Conservation (phyloP, 2,113 vertebrate species). For the Noctilio leporinus region DNA sequence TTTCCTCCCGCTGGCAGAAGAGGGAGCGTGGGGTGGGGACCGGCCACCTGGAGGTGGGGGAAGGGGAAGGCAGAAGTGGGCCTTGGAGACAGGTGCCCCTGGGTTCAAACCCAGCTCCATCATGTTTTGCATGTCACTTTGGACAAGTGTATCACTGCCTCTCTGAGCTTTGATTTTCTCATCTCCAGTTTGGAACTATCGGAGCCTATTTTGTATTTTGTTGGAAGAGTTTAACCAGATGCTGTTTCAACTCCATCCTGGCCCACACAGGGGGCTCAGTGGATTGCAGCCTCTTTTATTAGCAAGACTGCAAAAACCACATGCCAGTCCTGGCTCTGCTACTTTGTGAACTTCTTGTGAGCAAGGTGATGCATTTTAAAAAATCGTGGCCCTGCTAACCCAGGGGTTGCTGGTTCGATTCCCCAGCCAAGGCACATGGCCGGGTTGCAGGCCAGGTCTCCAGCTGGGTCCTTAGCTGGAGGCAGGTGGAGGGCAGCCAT, state of each 20-base stretch:
- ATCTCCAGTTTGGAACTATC: rapidly evolving
- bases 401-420: too few relatives aligned
- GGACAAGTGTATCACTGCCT: background rate
- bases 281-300: background rate
- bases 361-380: background rate
- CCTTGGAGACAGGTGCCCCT: background rate
- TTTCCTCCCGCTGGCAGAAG: background rate
- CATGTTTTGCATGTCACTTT: background rate
- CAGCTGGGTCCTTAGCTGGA: too few relatives aligned
- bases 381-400: too few relatives aligned
- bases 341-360: background rate
- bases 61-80: background rate
- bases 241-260: background rate
- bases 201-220: background rate
- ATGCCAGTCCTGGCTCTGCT: background rate
- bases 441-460: too few relatives aligned
- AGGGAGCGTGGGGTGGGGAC: background rate
- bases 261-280: rapidly evolving
- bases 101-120: background rate
- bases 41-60: background rate
- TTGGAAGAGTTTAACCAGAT: background rate
- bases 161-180: background rate
- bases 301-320: background rate
- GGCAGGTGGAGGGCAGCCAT: too few relatives aligned
- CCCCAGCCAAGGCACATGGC: too few relatives aligned